Conservation (phyloP, 1,140 invertebrate species). For the Rhynchophorus ferrugineus region DNA sequence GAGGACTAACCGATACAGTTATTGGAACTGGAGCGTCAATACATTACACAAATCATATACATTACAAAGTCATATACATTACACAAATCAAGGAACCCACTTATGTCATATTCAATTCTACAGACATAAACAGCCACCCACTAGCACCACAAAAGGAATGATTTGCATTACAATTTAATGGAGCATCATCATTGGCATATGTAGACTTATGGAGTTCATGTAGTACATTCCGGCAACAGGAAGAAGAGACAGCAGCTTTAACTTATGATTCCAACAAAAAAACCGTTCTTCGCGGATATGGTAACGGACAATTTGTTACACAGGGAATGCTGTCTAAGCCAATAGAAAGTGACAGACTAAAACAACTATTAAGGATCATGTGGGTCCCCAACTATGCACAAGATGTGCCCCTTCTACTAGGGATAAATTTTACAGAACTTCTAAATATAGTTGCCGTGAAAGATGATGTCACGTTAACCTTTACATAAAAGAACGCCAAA, state of each 20-base stretch:
- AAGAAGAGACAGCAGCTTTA: background rate
- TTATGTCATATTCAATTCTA: no score
- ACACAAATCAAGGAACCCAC: no score
- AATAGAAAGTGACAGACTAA: slow-evolving; percentile 7
- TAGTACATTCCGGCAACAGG: background rate
- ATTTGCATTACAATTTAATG: no score
- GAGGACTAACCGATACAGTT: no score
- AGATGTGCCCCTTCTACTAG: slow-evolving; percentile 7
- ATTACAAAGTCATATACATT: no score
- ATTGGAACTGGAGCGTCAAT: no score
- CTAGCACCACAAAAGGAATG: no score
- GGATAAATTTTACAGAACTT: slow-evolving; percentile 9
- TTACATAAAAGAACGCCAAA: slow-evolving; percentile 4
- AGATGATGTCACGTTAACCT: slow-evolving; percentile 5
- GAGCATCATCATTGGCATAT: slow-evolving; percentile 3
- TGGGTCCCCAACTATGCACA: slow-evolving; percentile 7
- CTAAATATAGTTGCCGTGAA: slow-evolving; percentile 6
- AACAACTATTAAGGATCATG: background rate
- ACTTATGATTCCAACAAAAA: background rate
- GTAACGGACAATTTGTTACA: slow-evolving; percentile 4
- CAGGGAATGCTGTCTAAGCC: background rate
- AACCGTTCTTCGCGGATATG: slow-evolving; percentile 7
- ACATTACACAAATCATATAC: no score
- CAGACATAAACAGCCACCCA: no score
- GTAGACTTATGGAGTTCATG: slow-evolving; percentile 15